phyloP scores from a whole-genome alignment of 2,797 vertebrate species.

The Rhynchonycteris naso region DNA sequence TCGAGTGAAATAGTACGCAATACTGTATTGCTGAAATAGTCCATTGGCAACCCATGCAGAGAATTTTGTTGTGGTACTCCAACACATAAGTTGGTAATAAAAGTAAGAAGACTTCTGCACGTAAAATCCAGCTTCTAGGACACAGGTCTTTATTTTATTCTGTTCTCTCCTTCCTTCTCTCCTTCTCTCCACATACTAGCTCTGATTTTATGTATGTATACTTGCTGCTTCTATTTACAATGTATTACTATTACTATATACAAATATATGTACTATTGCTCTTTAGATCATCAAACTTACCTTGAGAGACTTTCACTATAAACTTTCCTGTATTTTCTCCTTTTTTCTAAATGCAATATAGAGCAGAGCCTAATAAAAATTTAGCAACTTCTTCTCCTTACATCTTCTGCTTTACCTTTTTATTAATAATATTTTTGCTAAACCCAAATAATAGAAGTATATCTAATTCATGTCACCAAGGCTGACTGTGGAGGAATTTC shows the following conservation, averaged over 20 bases:
- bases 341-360: constrained; percentile 52
- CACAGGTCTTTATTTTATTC: not conserved
- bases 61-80: not conserved
- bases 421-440: constrained; percentile 58
- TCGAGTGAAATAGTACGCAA: constrained; percentile 38
- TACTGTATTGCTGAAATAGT: not conserved
- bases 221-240: not conserved
- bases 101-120: not conserved
- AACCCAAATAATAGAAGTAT: constrained; percentile 67
- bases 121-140: not conserved
- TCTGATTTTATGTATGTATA: not conserved
- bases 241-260: not conserved
- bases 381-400: constrained; percentile 59
- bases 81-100: not conserved
- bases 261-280: not conserved
- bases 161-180: not conserved
- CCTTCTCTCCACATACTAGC: not conserved
- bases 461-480: constrained; percentile 77
- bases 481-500: constrained; percentile 74
- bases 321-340: constrained; percentile 27
- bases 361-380: constrained; percentile 43
- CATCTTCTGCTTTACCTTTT: constrained; percentile 54
- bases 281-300: not conserved
- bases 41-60: not conserved
- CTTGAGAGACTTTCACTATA: not conserved